Conservation (phyloP, 2,797 vertebrate genomes). For the Halcyon leucocephala region DNA sequence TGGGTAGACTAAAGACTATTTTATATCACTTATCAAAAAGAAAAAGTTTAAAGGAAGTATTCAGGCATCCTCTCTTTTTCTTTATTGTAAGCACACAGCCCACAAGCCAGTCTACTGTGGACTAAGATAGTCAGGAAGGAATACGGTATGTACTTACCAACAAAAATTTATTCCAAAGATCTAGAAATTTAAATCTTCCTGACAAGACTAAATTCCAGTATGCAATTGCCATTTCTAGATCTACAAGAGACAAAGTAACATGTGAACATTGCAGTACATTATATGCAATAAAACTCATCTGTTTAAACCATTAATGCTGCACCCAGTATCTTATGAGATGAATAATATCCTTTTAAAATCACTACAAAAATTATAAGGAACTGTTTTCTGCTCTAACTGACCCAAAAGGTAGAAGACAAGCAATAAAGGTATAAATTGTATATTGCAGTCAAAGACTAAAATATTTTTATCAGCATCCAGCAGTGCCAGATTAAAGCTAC, state of each 20-base stretch:
- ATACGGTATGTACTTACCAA: slow-evolving; percentile 83
- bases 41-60: background rate
- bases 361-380: background rate
- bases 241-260: slow-evolving; percentile 78
- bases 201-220: slow-evolving; percentile 98
- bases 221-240: slow-evolving; percentile 98
- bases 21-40: background rate
- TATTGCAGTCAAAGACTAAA: background rate
- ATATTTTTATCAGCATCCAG: background rate
- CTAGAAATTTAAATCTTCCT: slow-evolving; percentile 96
- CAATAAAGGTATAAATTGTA: background rate
- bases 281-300: background rate
- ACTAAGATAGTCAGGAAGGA: background rate
- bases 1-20: background rate
- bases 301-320: background rate
- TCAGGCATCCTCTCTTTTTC: background rate
- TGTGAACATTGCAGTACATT: background rate
- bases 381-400: background rate
- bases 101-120: background rate
- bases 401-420: background rate
- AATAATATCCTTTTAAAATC: background rate
- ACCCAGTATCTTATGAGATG: background rate
- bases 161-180: slow-evolving; percentile 98
- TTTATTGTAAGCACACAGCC: background rate
- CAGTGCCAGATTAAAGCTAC: background rate